Evolutionary conservation across 2,888 invertebrate genomes (phyloP).

Genomic region (Tipula confusa): DNA sequence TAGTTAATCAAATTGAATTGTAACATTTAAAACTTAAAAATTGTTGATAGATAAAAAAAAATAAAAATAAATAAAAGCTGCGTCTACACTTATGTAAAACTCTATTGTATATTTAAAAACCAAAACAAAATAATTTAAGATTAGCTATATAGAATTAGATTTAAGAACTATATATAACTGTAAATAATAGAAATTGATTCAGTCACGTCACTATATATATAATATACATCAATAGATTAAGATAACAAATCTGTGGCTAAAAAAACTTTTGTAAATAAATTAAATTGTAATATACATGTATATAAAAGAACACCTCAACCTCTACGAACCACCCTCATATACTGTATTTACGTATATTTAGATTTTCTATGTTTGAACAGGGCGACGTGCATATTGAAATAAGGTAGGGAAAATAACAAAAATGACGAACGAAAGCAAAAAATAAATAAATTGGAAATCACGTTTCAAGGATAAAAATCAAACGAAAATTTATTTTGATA

Average conservation of each 20-base stretch:
- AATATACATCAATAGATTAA: neutral
- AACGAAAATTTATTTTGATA: neutral
- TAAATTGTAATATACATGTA: neutral
- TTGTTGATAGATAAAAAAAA: neutral
- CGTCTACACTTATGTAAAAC: constrained; percentile 16
- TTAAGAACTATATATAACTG: too few species aligned
- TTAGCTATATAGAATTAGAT: neutral
- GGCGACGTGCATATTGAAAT: too few species aligned
- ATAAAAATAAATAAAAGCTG: neutral
- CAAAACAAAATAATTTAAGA: neutral
- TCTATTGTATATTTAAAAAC: neutral
- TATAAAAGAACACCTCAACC: neutral
- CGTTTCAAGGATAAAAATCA: neutral
- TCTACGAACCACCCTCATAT: neutral
- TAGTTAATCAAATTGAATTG: neutral
- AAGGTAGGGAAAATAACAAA: neutral
- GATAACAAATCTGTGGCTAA: neutral
- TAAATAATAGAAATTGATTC: neutral
- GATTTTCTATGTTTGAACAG: too few species aligned
- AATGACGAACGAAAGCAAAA: neutral
- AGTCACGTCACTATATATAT: neutral
- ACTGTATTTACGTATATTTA: too few species aligned
- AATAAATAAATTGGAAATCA: neutral
- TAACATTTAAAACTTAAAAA: neutral
- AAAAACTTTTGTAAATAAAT: neutral